These are phyloP conservation scores for Ichneumoninae sp. DNA, from an alignment of 2,888 invertebrate species.

Conservation along the genomic window DNA sequence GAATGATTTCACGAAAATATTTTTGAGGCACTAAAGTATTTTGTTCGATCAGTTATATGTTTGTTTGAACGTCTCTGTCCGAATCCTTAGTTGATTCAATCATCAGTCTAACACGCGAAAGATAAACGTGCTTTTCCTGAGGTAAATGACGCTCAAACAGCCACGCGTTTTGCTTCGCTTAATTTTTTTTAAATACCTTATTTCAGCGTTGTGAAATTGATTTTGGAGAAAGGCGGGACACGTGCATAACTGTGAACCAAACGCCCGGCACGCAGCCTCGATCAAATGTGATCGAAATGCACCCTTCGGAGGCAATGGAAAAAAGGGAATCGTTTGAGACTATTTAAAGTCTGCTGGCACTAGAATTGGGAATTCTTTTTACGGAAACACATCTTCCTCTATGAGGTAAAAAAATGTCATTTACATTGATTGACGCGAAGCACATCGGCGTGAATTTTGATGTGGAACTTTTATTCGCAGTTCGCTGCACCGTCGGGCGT, in stretches of 20 bases:
- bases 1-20: no score
- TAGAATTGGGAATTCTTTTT: neutral
- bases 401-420: no score
- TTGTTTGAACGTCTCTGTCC: no score
- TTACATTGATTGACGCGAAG: no score
- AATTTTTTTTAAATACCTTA: neutral
- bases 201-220: constrained; percentile 8
- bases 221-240: neutral
- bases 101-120: neutral
- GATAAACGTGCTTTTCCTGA: neutral
- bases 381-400: no score
- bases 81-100: no score
- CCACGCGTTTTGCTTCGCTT: constrained; percentile 1
- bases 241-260: neutral
- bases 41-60: no score
- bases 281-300: neutral
- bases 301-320: neutral
- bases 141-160: neutral
- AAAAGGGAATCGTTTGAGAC: neutral
- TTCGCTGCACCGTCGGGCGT: no score
- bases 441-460: no score
- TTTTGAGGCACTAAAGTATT: no score
- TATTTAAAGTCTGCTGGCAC: neutral
- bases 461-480: no score
- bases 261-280: neutral